Conservation (phyloP, 2,113 vertebrate genomes). For the Rhinopomastus cyanomelas region DNA sequence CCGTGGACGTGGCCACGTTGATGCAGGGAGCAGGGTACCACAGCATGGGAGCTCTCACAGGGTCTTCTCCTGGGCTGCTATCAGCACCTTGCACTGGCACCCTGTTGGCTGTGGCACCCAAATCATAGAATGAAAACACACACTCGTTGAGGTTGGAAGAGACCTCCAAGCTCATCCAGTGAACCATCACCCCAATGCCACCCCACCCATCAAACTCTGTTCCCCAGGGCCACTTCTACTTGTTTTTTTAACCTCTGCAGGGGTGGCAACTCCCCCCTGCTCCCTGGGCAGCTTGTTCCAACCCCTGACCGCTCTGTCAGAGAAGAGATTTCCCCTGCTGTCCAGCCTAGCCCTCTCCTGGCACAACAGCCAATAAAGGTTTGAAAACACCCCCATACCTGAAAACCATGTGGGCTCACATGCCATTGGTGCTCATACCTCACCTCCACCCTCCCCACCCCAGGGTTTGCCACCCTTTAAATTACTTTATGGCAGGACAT, state of each 20-base stretch:
- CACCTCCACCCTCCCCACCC: accelerated
- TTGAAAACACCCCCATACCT: background rate
- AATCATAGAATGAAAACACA: background rate
- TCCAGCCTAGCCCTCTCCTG: too few species aligned
- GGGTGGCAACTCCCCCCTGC: too few species aligned
- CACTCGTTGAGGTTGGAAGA: too few species aligned
- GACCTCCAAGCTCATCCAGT: too few species aligned
- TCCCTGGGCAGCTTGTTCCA: too few species aligned
- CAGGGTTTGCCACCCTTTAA: background rate
- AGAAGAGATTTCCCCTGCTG: too few species aligned
- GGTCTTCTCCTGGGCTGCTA: background rate
- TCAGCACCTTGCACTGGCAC: background rate
- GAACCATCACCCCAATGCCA: too few species aligned
- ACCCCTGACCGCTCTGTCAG: too few species aligned
- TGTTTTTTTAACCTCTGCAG: too few species aligned
- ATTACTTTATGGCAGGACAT: background rate
- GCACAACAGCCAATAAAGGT: too few species aligned
- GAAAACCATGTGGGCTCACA: background rate
- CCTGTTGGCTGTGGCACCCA: background rate
- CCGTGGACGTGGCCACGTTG: accelerated
- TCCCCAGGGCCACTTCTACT: too few species aligned
- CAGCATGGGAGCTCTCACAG: accelerated
- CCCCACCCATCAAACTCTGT: too few species aligned
- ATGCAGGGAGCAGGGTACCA: background rate
- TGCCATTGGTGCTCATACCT: accelerated